Evolutionary conservation across 2,113 vertebrate genomes (phyloP).

Genomic region (Eurypyga helias): DNA sequence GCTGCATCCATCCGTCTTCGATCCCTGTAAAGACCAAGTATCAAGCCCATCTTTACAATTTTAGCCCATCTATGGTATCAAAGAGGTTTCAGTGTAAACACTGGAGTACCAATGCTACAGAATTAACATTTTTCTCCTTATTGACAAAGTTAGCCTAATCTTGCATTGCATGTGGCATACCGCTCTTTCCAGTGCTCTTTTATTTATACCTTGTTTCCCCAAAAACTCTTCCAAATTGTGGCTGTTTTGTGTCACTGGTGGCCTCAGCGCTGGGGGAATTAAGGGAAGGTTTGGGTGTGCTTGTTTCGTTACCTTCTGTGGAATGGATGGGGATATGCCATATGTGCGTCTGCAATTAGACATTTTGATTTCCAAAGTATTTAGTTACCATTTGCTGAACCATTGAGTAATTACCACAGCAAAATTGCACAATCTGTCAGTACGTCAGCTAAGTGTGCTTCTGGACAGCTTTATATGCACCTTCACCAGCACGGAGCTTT

Average conservation of each 20-base stretch:
- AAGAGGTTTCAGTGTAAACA: not conserved
- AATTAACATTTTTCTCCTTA: not conserved
- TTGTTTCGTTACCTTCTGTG: conserved; percentile 59
- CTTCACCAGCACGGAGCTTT: conserved; percentile 36
- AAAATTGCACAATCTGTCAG: conserved; percentile 75
- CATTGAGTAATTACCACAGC: conserved; percentile 76
- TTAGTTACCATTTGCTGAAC: conserved; percentile 79
- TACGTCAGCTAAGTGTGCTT: conserved; percentile 56
- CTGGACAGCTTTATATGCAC: conserved; percentile 69
- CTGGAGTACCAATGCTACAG: not conserved
- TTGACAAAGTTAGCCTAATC: not conserved
- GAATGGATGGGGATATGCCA: conserved; percentile 49
- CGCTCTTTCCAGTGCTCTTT: not conserved
- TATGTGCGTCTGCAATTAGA: conserved; percentile 73
- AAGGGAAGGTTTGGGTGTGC: conserved; percentile 61
- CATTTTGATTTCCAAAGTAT: conserved; percentile 72
- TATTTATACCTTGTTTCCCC: not conserved
- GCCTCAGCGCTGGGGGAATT: conserved; percentile 2
- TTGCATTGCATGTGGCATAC: fast-evolving
- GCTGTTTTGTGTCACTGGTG: not conserved
- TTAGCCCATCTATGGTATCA: not conserved
- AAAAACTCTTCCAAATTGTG: not conserved
- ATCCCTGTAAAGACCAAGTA: not conserved
- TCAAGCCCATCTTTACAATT: not conserved
- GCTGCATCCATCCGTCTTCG: not conserved